A percentile compares a stretch with the other conserved stretches of the same genome.
Conservation (phyloP, 2,113 vertebrate species). For the Manacus vitellinus region DNA sequence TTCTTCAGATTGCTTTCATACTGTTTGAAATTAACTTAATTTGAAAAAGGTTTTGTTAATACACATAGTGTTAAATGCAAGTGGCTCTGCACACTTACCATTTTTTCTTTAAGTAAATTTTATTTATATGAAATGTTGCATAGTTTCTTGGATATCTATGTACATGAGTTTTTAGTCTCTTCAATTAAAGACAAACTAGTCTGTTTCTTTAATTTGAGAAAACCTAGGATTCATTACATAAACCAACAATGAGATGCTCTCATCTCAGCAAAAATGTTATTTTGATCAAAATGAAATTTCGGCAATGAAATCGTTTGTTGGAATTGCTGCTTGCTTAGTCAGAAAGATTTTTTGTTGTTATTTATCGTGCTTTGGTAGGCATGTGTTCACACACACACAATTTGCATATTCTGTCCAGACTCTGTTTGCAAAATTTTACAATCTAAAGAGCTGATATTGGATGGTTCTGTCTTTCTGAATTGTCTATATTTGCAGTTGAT, state of each 20-base stretch:
- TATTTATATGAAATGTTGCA: neutral
- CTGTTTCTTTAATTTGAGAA: neutral
- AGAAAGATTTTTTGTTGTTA: neutral
- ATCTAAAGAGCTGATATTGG: neutral
- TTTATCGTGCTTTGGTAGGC: neutral
- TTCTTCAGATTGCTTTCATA: neutral
- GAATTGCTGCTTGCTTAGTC: neutral
- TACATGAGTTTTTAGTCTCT: neutral
- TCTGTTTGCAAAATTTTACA: neutral
- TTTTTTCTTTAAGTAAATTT: neutral
- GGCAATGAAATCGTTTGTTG: neutral
- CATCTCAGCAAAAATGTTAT: neutral
- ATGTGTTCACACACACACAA: neutral
- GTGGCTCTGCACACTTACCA: neutral
- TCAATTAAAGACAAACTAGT: neutral
- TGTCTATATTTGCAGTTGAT: neutral
- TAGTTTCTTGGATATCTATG: neutral
- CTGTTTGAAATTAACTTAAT: neutral
- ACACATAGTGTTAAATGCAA: neutral
- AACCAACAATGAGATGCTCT: neutral
- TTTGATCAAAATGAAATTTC: neutral
- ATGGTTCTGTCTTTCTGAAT: neutral
- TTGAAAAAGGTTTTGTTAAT: neutral
- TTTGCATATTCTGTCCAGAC: neutral
- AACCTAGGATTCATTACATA: neutral